A percentile compares a stretch with the other conserved stretches of the same genome.
Evolutionary conservation across 53 echinoderm and acorn worm genomes (phyloP).

Genomic region (Pentamera pediparva): DNA sequence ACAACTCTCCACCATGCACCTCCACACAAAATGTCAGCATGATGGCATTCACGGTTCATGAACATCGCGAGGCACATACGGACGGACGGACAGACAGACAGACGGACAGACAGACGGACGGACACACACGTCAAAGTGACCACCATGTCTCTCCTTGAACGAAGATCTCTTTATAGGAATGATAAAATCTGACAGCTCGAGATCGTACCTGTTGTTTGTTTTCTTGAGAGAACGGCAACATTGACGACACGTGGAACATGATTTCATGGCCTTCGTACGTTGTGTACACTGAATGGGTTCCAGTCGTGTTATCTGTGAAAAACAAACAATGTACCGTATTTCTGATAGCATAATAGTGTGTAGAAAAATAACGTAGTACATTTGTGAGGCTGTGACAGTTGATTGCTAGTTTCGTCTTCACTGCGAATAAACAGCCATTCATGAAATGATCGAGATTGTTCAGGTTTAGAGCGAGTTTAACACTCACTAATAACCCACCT

Average conservation of each 20-base stretch:
- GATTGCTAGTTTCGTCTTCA: background rate
- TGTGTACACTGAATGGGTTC: conserved; percentile 80
- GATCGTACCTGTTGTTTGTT: conserved; percentile 90
- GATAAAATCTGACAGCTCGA: too few species aligned
- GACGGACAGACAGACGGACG: too few species aligned
- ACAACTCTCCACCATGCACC: too few species aligned
- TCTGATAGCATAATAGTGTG: background rate
- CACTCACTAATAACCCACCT: background rate
- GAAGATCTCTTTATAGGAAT: too few species aligned
- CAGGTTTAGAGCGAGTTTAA: background rate
- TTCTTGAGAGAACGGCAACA: conserved; percentile 96
- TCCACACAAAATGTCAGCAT: too few species aligned
- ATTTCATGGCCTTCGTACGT: conserved; percentile 97
- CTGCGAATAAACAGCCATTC: too few species aligned
- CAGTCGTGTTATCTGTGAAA: conserved; percentile 85
- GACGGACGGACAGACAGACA: too few species aligned
- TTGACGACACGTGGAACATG: conserved; percentile 94
- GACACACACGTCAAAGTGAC: too few species aligned
- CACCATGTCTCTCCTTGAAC: too few species aligned
- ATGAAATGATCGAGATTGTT: background rate
- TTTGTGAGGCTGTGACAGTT: background rate
- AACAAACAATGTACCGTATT: background rate
- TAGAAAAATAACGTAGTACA: background rate
- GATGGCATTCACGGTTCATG: too few species aligned
- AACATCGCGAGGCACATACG: too few species aligned